Conservation (phyloP, 2,888 invertebrate species). For the Lomographa bimaculata region DNA sequence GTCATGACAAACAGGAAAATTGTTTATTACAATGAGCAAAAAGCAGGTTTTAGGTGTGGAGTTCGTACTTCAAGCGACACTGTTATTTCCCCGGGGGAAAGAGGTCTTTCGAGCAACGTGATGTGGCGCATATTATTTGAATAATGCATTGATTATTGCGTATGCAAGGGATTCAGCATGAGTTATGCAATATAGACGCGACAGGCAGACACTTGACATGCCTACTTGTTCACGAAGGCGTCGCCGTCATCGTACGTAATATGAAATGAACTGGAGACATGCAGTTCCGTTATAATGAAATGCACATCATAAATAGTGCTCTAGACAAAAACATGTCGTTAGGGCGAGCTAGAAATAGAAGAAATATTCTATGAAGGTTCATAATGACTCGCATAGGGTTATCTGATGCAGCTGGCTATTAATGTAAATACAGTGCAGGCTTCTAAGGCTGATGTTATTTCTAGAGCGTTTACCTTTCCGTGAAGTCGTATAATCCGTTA, state of each 20-base stretch:
- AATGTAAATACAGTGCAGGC: neutral
- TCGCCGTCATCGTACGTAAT: slow-evolving; percentile 14
- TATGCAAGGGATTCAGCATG: slow-evolving; percentile 46
- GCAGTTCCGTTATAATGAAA: slow-evolving; percentile 24
- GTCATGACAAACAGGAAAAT: slow-evolving; percentile 18
- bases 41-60: slow-evolving; percentile 8
- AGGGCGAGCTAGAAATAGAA: slow-evolving; percentile 12
- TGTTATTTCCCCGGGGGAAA: slow-evolving; percentile 39
- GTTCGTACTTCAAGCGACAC: slow-evolving; percentile 22
- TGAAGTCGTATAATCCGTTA: slow-evolving; percentile 28
- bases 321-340: slow-evolving; percentile 24
- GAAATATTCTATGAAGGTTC: slow-evolving; percentile 15
- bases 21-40: slow-evolving; percentile 16
- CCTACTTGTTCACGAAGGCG: slow-evolving; percentile 29
- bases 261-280: slow-evolving; percentile 29
- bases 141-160: slow-evolving; percentile 57
- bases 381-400: neutral
- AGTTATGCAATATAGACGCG: slow-evolving; percentile 49
- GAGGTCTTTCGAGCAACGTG: slow-evolving; percentile 36
- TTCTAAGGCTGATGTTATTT: slow-evolving; percentile 3
- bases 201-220: slow-evolving; percentile 32
- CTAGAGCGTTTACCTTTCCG: slow-evolving; percentile 4
- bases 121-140: slow-evolving; percentile 43
- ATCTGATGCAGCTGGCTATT: slow-evolving; percentile 7
- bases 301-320: slow-evolving; percentile 24